A percentile compares a stretch with the other conserved stretches of the same genome.
phyloP scores from a whole-genome alignment of 2,797 vertebrate genomes.

The Chaunax sp. region DNA sequence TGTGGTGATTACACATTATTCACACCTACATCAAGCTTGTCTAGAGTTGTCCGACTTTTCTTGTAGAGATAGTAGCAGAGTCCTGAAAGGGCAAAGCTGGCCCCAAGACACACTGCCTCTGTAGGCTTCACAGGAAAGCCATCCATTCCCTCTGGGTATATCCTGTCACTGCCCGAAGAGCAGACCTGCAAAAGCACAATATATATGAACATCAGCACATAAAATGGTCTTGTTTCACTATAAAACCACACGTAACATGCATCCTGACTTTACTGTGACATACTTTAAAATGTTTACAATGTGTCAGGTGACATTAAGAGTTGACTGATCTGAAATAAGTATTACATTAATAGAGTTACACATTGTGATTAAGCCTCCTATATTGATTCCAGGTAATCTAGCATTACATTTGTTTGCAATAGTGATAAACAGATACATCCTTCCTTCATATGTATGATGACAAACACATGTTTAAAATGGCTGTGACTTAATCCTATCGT shows the following conservation, averaged over 20 bases:
- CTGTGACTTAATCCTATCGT: too few relatives aligned
- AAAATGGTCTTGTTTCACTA: not conserved
- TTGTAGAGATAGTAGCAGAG: constrained; percentile 87
- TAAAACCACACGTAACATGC: not conserved
- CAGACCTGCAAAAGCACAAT: constrained; percentile 39
- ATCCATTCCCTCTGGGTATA: constrained; percentile 79
- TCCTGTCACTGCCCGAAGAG: constrained; percentile 17
- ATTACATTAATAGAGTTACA: not conserved
- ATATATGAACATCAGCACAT: constrained; percentile 2
- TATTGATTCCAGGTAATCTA: too few relatives aligned
- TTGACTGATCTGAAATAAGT: not conserved
- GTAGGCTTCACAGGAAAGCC: constrained; percentile 67
- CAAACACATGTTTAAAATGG: too few relatives aligned
- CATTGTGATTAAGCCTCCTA: not conserved
- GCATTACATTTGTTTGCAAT: too few relatives aligned
- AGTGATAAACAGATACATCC: too few relatives aligned
- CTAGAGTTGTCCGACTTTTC: constrained; percentile 78
- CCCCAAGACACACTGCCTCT: constrained; percentile 85
- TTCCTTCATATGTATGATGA: too few relatives aligned
- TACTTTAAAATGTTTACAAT: not conserved
- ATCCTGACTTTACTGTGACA: not conserved
- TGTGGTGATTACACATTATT: not conserved
- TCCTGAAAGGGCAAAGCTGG: constrained; percentile 86
- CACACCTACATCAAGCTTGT: constrained; percentile 83
- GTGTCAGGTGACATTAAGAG: not conserved